phyloP scores from a whole-genome alignment of 23 tunicate genomes.

The Halocynthia aurantium region DNA sequence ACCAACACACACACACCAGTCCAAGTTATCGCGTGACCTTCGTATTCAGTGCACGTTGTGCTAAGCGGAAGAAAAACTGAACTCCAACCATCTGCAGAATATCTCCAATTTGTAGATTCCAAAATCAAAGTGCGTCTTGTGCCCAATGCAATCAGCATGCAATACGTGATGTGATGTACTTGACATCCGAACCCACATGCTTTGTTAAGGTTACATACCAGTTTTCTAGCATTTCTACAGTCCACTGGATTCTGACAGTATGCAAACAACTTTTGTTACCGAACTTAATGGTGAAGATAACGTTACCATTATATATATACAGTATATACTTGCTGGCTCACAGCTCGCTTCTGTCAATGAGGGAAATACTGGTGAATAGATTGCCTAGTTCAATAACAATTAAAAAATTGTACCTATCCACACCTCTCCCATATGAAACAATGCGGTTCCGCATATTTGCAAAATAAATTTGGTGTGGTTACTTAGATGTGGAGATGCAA shows the following conservation, averaged over 20 bases:
- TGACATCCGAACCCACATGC: conserved; percentile 96
- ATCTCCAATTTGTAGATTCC: conserved; percentile 73
- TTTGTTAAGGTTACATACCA: conserved; percentile 74
- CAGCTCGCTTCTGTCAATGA: too few relatives aligned
- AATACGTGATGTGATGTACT: conserved; percentile 77
- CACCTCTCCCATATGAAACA: too few relatives aligned
- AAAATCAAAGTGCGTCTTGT: conserved; percentile 78
- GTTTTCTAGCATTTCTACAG: conserved; percentile 52
- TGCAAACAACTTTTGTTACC: not conserved
- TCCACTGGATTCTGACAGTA: conserved; percentile 62
- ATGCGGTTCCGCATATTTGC: too few relatives aligned
- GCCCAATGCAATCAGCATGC: conserved; percentile 81
- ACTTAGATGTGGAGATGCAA: too few relatives aligned
- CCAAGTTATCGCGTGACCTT: conserved; percentile 33
- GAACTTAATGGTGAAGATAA: not conserved
- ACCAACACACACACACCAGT: conserved; percentile 21
- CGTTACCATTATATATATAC: not conserved
- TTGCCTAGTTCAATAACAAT: too few relatives aligned
- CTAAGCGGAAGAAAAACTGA: conserved; percentile 69
- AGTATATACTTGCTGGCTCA: not conserved
- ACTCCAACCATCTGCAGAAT: conserved; percentile 80
- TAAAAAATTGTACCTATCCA: too few relatives aligned
- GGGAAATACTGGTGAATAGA: too few relatives aligned
- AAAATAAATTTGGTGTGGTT: too few relatives aligned
- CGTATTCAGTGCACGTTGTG: conserved; percentile 39